A percentile compares a stretch with the other conserved stretches of the same genome.
Evolutionary conservation across 2,113 vertebrate genomes (phyloP).

Genomic region (Elephas maximus): DNA sequence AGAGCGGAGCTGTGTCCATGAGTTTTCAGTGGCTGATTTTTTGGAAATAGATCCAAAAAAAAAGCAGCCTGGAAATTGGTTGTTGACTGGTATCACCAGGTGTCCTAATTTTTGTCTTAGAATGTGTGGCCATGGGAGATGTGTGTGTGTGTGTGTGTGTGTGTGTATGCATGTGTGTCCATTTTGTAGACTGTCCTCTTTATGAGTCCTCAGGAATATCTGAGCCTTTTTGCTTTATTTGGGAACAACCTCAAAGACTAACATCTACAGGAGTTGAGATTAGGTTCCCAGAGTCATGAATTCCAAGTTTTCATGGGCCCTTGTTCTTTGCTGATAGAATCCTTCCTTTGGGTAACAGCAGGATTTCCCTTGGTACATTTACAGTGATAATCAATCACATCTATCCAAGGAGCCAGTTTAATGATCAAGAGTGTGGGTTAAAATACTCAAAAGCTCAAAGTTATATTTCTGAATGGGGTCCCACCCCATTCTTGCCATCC

Average conservation of each 20-base stretch:
- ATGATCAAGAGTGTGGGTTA: background rate
- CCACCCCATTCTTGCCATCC: background rate
- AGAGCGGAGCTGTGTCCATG: too few species aligned
- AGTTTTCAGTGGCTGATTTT: too few species aligned
- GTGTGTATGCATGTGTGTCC: background rate
- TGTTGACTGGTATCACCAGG: background rate
- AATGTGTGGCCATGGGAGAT: background rate
- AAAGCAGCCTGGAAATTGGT: background rate
- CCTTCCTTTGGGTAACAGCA: background rate
- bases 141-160: background rate
- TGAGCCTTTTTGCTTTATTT: conserved; percentile 39
- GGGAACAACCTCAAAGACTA: background rate
- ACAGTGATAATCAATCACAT: background rate
- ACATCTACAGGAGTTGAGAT: background rate
- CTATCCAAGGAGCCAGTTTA: background rate
- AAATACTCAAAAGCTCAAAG: background rate
- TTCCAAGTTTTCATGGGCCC: background rate
- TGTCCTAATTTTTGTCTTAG: background rate
- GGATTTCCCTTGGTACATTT: background rate
- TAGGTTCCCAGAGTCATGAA: background rate
- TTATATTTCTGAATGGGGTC: background rate
- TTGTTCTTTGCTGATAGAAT: background rate
- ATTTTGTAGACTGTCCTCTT: background rate
- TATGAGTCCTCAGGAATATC: conserved; percentile 1
- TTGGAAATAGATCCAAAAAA: too few species aligned